phyloP scores from a whole-genome alignment of 2,797 vertebrate genomes.

The Syndactyla subalaris region DNA sequence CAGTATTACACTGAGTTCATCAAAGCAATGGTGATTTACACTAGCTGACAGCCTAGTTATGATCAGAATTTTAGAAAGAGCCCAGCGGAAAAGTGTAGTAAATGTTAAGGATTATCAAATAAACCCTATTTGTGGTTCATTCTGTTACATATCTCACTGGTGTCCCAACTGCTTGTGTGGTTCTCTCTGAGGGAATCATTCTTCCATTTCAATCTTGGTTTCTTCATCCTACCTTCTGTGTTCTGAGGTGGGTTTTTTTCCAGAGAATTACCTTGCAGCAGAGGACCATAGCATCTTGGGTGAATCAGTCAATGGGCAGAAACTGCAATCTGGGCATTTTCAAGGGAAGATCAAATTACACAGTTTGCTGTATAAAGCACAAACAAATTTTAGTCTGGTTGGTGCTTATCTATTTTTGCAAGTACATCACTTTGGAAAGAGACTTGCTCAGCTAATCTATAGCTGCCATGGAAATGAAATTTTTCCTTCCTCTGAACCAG shows the following conservation, averaged over 20 bases:
- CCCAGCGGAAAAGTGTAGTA: not conserved
- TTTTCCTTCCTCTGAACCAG: constrained; percentile 67
- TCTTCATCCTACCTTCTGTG: constrained; percentile 10
- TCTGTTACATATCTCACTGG: not conserved
- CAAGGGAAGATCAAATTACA: constrained; percentile 50
- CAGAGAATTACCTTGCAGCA: constrained; percentile 40
- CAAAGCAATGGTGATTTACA: not conserved
- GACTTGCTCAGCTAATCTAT: constrained; percentile 77
- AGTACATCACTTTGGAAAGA: constrained; percentile 71
- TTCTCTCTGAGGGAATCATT: constrained; percentile 31
- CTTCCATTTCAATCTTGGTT: constrained; percentile 53
- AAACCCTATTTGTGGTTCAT: not conserved
- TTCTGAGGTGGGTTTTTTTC: not conserved
- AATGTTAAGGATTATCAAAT: not conserved
- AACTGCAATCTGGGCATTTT: constrained; percentile 56
- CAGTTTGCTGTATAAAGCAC: constrained; percentile 42
- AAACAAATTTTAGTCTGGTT: constrained; percentile 65
- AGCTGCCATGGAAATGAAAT: constrained; percentile 75
- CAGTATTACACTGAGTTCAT: not conserved
- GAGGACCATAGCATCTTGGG: constrained; percentile 37
- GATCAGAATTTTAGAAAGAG: not conserved
- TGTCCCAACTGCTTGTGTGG: not conserved
- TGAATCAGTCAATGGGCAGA: constrained; percentile 45
- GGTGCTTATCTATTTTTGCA: constrained; percentile 67
- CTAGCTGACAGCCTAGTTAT: not conserved